These are phyloP conservation scores for Neosilurus mollespiculum DNA, from an alignment of 2,797 vertebrate genomes.

Conservation along the genomic window DNA sequence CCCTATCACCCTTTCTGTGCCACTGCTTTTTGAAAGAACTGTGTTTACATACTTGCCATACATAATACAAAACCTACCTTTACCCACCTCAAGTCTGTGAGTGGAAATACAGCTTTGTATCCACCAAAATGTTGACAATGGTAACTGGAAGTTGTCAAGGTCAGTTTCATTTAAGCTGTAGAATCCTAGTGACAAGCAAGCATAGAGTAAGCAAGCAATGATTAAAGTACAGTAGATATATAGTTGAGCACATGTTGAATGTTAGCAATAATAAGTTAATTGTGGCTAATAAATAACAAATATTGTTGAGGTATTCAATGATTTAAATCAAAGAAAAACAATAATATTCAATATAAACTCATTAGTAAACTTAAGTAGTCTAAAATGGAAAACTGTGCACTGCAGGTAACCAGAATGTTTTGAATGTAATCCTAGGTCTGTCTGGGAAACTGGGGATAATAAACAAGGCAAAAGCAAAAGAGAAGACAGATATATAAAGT, in stretches of 20 bases:
- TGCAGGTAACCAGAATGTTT: neutral
- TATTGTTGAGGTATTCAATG: neutral
- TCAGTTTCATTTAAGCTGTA: conserved; percentile 89
- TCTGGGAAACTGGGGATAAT: neutral
- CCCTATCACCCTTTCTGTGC: neutral
- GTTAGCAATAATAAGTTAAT: neutral
- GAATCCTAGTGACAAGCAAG: conserved; percentile 76
- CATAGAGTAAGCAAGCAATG: neutral
- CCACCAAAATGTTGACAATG: conserved; percentile 93
- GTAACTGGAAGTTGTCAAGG: conserved; percentile 92
- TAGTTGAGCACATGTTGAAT: neutral
- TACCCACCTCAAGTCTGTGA: conserved; percentile 86
- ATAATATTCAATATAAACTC: neutral
- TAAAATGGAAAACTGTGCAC: neutral
- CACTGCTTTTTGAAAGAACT: neutral
- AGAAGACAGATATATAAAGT: conserved; percentile 70
- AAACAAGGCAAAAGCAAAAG: conserved; percentile 63
- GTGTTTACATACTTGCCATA: no score
- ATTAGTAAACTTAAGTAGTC: neutral
- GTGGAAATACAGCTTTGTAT: conserved; percentile 82
- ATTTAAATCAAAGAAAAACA: neutral
- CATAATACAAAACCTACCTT: neutral
- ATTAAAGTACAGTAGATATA: neutral
- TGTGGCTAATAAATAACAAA: neutral
- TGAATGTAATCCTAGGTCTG: neutral